phyloP scores from a whole-genome alignment of 92 coral and sea anemone species.

The Porites divaricata region DNA sequence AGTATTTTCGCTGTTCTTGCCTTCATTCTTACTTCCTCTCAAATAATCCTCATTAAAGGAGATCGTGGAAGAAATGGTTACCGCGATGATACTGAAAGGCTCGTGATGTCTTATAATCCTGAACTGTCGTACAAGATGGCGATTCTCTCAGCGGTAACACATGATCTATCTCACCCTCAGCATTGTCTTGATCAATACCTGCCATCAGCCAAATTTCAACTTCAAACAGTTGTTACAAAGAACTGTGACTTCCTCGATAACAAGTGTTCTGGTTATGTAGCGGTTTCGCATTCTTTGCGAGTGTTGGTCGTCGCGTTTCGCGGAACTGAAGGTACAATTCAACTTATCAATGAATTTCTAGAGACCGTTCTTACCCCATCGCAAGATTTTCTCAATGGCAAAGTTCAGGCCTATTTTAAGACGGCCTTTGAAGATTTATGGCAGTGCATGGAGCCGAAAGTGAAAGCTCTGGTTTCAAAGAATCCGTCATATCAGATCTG shows the following conservation, averaged over 20 bases:
- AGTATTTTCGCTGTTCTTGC: background rate
- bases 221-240: constrained; percentile 45
- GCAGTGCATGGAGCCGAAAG: constrained; percentile 35
- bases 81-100: background rate
- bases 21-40: background rate
- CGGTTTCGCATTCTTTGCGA: constrained; percentile 62
- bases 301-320: constrained; percentile 72
- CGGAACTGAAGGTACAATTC: constrained; percentile 20
- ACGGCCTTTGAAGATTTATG: constrained; percentile 33
- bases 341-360: background rate
- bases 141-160: constrained; percentile 59
- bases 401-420: constrained; percentile 67
- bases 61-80: background rate
- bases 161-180: constrained; percentile 46
- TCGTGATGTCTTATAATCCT: constrained; percentile 35
- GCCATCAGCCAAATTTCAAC: constrained; percentile 41
- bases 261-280: constrained; percentile 67
- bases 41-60: background rate
- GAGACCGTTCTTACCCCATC: constrained; percentile 40
- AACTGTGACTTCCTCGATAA: constrained; percentile 45
- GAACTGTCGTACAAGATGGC: constrained; percentile 69
- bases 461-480: constrained; percentile 29
- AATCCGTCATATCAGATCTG: constrained; percentile 47
- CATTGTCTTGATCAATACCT: constrained; percentile 52
- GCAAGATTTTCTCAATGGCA: constrained; percentile 43